Conservation (phyloP, 2,888 invertebrate species). For the Coleophora deauratella region DNA sequence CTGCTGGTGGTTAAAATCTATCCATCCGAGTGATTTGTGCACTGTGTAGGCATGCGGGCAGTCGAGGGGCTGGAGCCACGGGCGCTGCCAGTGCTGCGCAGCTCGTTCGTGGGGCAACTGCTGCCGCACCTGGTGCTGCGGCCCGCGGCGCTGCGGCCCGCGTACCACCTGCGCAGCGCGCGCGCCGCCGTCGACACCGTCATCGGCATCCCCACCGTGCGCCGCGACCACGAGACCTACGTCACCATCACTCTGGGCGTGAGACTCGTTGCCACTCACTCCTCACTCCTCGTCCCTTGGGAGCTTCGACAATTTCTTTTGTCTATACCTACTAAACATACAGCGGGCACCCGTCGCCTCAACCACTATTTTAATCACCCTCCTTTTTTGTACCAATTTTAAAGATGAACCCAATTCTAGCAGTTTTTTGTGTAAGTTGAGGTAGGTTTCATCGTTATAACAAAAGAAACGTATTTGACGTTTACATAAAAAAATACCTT, state of each 20-base stretch:
- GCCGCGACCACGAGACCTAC: conserved; percentile 90
- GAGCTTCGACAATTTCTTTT: not conserved
- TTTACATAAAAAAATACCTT: no score
- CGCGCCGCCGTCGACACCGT: conserved; percentile 86
- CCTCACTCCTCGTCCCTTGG: not conserved
- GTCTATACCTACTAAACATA: not conserved
- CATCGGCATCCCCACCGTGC: conserved; percentile 92
- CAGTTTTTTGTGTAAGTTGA: no score
- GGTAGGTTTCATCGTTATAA: no score
- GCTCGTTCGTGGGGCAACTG: conserved; percentile 89
- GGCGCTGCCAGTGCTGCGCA: conserved; percentile 67
- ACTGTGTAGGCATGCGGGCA: conserved; percentile 11
- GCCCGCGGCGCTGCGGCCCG: conserved; percentile 83
- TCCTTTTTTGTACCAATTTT: not conserved
- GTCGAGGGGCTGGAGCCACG: conserved; percentile 50
- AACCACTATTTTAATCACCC: not conserved
- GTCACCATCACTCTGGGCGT: conserved; percentile 82
- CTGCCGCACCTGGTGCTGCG: conserved; percentile 86
- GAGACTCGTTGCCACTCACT: conserved; percentile 13
- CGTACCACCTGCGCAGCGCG: conserved; percentile 83
- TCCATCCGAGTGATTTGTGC: no score
- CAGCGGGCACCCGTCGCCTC: not conserved
- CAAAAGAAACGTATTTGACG: no score
- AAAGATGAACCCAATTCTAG: no score
- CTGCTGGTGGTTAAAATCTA: no score